A percentile compares a stretch with the other conserved stretches of the same genome.
Conservation (phyloP, 2,113 vertebrate species). For the Elephas maximus region DNA sequence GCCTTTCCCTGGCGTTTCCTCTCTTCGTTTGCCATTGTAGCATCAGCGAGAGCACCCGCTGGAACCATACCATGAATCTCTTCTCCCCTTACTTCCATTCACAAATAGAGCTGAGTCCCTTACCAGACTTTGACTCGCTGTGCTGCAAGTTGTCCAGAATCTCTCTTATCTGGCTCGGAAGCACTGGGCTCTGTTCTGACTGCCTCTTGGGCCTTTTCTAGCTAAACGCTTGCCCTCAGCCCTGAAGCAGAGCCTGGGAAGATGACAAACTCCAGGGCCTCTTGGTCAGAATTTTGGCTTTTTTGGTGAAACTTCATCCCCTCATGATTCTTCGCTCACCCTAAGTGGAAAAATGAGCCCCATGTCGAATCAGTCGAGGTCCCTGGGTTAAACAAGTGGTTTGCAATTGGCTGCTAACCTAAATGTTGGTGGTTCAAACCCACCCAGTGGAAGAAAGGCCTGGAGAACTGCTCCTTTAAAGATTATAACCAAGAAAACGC, state of each 20-base stretch:
- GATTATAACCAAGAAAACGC: no score
- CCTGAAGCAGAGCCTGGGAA: neutral
- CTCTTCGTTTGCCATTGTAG: neutral
- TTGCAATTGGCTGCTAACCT: neutral
- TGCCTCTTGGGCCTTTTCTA: rapidly evolving
- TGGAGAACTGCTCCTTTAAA: neutral
- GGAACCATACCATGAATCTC: neutral
- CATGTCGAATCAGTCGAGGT: neutral
- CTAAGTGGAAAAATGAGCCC: neutral
- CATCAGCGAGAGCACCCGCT: neutral
- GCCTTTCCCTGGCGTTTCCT: neutral
- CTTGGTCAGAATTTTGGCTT: neutral
- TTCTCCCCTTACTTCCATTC: neutral
- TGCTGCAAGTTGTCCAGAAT: neutral
- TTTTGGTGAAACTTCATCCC: neutral
- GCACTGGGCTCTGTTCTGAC: neutral
- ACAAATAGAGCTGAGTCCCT: neutral
- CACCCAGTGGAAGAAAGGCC: neutral
- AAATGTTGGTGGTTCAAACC: neutral
- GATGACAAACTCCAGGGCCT: neutral
- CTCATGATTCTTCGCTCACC: neutral
- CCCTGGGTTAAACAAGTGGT: neutral
- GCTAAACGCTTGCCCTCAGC: neutral
- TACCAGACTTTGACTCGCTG: neutral
- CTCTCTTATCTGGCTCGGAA: neutral